These are phyloP conservation scores for Acheta domesticus DNA, from an alignment of 2,888 invertebrate species.

Conservation along the genomic window DNA sequence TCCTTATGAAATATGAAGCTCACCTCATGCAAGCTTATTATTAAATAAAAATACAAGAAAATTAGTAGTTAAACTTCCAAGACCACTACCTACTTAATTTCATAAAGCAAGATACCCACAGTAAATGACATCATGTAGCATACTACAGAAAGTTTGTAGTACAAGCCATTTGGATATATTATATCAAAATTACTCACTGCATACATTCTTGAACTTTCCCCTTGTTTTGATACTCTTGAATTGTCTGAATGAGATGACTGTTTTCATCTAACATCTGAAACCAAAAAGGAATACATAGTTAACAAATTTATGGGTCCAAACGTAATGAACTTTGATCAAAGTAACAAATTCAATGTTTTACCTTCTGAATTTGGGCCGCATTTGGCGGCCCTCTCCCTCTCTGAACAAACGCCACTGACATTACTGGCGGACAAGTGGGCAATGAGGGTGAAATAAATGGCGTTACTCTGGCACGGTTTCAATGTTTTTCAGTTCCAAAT, in stretches of 20 bases:
- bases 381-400: conserved; percentile 72
- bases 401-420: conserved; percentile 73
- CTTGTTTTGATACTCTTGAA: conserved; percentile 94
- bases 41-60: too few relatives aligned
- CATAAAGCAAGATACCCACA: too few relatives aligned
- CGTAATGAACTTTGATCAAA: neutral
- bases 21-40: too few relatives aligned
- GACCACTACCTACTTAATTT: too few relatives aligned
- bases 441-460: too few relatives aligned
- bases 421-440: conserved; percentile 41
- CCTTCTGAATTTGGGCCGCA: conserved; percentile 80
- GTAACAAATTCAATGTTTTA: conserved; percentile 39
- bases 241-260: conserved; percentile 92
- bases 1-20: too few relatives aligned
- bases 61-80: too few relatives aligned
- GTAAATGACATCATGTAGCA: neutral
- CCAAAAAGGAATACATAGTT: neutral
- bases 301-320: neutral
- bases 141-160: neutral
- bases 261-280: conserved; percentile 92
- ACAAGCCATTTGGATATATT: neutral
- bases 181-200: conserved; percentile 59
- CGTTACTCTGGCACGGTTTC: neutral
- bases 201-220: conserved; percentile 90
- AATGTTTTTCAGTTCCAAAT: neutral